A percentile compares a stretch with the other conserved stretches of the same genome.
These are phyloP conservation scores for Osmoderma eremita DNA, from an alignment of 2,888 invertebrate species.

Conservation along the genomic window DNA sequence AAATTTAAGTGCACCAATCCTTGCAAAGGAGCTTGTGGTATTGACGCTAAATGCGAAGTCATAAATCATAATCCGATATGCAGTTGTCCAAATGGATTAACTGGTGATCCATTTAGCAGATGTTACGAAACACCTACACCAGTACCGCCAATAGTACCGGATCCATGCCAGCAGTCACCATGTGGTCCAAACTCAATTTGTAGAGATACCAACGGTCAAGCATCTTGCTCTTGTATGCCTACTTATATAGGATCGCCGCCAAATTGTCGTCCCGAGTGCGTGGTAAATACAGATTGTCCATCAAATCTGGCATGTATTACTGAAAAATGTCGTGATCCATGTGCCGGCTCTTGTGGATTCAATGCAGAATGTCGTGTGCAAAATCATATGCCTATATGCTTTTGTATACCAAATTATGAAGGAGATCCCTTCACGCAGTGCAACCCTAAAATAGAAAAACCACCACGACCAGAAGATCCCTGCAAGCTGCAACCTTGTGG, in stretches of 20 bases:
- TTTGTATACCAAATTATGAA: constrained; percentile 69
- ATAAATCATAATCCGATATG: constrained; percentile 83
- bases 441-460: constrained; percentile 61
- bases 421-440: constrained; percentile 76
- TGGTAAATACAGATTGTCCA: constrained; percentile 75
- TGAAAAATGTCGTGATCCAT: constrained; percentile 78
- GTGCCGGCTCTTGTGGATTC: constrained; percentile 76
- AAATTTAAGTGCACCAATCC: constrained; percentile 82
- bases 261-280: constrained; percentile 79
- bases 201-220: constrained; percentile 66
- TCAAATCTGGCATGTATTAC: constrained; percentile 75
- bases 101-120: constrained; percentile 81
- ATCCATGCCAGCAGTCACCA: constrained; percentile 72
- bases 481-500: constrained; percentile 83
- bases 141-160: constrained; percentile 60
- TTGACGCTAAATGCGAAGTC: constrained; percentile 76
- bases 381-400: constrained; percentile 76
- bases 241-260: constrained; percentile 80
- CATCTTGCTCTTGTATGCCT: constrained; percentile 76
- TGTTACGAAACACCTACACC: constrained; percentile 65
- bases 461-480: constrained; percentile 65
- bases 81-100: constrained; percentile 73
- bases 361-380: constrained; percentile 77
- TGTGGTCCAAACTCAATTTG: constrained; percentile 74
- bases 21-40: constrained; percentile 79